Evolutionary conservation across 2,113 vertebrate genomes (phyloP).

Genomic region (Burhinus bistriatus): DNA sequence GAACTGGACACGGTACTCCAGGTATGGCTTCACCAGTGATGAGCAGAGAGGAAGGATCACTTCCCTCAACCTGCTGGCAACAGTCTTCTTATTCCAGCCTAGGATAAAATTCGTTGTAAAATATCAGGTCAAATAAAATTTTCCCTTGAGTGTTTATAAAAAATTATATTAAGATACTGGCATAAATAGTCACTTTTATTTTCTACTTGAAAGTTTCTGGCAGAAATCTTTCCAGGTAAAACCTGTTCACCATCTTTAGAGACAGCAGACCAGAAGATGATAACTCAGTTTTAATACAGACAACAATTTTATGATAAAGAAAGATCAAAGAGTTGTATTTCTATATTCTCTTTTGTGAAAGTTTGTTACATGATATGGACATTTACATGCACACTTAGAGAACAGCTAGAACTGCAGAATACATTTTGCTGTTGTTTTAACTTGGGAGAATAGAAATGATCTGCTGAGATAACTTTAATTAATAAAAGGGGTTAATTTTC

Average conservation of each 20-base stretch:
- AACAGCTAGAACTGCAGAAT: not conserved
- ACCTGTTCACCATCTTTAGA: not conserved
- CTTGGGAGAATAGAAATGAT: not conserved
- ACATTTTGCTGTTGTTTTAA: not conserved
- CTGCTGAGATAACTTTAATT: not conserved
- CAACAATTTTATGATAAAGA: not conserved
- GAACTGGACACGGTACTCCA: not conserved
- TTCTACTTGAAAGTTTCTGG: not conserved
- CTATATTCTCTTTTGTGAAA: rapidly evolving
- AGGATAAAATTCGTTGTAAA: not conserved
- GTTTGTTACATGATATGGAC: not conserved
- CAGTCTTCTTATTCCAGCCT: not conserved
- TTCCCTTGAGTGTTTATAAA: not conserved
- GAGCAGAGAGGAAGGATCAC: not conserved
- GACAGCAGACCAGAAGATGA: not conserved
- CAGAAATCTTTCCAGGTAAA: not conserved
- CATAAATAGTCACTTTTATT: not conserved
- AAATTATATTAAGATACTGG: not conserved
- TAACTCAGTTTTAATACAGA: not conserved
- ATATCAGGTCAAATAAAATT: not conserved
- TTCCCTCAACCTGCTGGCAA: not conserved
- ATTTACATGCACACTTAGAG: not conserved
- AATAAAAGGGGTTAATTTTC: not conserved
- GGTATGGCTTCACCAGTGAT: not conserved
- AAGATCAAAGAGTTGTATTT: not conserved